phyloP scores from a whole-genome alignment of 2,888 invertebrate genomes.

The Rhyacophila evoluta region DNA sequence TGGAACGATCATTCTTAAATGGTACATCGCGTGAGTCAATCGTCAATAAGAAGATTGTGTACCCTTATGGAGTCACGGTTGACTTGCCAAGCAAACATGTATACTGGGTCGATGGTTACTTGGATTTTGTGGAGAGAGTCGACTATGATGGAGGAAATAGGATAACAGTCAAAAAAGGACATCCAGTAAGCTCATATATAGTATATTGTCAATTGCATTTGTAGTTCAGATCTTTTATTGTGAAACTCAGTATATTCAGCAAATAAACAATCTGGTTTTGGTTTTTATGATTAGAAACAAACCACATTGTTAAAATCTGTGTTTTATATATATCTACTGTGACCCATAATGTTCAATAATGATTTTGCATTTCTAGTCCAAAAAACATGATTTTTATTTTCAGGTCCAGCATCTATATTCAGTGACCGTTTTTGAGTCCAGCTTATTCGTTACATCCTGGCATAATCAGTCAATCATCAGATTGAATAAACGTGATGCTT shows the following conservation, averaged over 20 bases:
- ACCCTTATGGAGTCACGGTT: slow-evolving; percentile 79
- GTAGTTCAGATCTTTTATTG: too few relatives aligned
- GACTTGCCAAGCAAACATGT: slow-evolving; percentile 79
- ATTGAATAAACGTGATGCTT: slow-evolving; percentile 71
- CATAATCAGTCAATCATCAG: slow-evolving; percentile 74
- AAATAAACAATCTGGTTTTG: too few relatives aligned
- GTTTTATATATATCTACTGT: too few relatives aligned
- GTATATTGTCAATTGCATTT: too few relatives aligned
- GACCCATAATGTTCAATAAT: too few relatives aligned
- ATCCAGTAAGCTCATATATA: slow-evolving; percentile 66
- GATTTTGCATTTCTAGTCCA: too few relatives aligned
- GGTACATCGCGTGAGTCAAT: slow-evolving; percentile 74
- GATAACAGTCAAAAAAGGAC: slow-evolving; percentile 70
- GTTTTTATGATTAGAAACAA: too few relatives aligned
- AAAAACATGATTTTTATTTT: slow-evolving; percentile 46
- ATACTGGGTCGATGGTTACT: slow-evolving; percentile 86
- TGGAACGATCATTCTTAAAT: slow-evolving; percentile 76
- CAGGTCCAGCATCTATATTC: slow-evolving; percentile 77
- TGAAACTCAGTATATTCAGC: too few relatives aligned
- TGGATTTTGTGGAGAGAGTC: slow-evolving; percentile 82
- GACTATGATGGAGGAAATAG: slow-evolving; percentile 81
- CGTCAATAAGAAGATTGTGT: slow-evolving; percentile 78
- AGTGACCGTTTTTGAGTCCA: slow-evolving; percentile 80
- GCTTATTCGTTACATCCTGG: slow-evolving; percentile 81
- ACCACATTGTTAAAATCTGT: too few relatives aligned